Conservation (phyloP, 2,113 vertebrate species). For the Sula dactylatra region DNA sequence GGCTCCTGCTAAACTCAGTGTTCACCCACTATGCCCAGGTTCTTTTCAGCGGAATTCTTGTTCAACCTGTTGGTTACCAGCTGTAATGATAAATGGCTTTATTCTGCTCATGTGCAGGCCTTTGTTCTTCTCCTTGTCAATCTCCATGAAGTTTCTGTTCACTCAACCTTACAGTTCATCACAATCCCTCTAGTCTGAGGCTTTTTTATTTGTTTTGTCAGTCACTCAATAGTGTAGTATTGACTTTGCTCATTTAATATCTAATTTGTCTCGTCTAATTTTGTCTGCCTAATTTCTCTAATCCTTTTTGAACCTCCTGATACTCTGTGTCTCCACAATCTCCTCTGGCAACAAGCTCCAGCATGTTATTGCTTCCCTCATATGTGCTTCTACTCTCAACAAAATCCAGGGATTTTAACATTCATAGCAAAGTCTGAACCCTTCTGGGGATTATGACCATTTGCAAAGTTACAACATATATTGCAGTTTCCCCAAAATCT, state of each 20-base stretch:
- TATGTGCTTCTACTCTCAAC: background rate
- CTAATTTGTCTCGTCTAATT: constrained; percentile 36
- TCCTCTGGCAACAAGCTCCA: background rate
- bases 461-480: background rate
- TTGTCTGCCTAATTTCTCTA: constrained; percentile 42
- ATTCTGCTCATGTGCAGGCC: background rate
- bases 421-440: background rate
- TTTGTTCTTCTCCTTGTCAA: background rate
- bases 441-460: background rate
- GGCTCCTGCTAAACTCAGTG: background rate
- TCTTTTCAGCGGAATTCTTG: background rate
- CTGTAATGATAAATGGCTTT: background rate
- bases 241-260: constrained; percentile 28
- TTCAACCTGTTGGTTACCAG: background rate
- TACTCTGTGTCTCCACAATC: background rate
- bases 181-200: background rate
- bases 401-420: background rate
- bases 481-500: background rate
- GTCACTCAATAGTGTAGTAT: background rate
- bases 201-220: constrained; percentile 33
- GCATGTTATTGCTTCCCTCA: background rate
- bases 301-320: constrained; percentile 9
- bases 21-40: background rate
- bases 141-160: background rate
- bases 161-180: background rate